Base-by-base conservation (phyloP, 2,888 invertebrate species). In the Latheticus oryzae region DNA sequence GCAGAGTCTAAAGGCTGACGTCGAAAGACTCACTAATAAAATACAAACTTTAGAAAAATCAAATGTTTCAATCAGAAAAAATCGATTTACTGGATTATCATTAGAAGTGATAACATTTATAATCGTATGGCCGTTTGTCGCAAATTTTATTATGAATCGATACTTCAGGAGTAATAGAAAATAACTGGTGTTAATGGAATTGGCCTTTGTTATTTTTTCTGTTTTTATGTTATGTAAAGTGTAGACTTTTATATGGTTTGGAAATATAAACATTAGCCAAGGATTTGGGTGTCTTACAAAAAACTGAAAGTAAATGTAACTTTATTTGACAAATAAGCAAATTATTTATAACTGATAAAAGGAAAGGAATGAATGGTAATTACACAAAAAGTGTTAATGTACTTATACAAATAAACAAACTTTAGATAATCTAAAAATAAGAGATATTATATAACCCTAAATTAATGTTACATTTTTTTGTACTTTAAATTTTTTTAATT, bases 91-190 rank as follows among this genome's bases (percentile, higher is more conserved):
- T 13, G 70, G 68, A 19, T 47, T 77, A 4, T 69, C 74, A 5
- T 66, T 81, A 13, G 79, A 81, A 2, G 80, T 88, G 1, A 76
- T 88, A 42, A 71, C 81, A 38, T 79, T 89, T 59, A 74, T 89
- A 62, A 68, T 87, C 13, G 60, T 84, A 52, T 90, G 90, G 90
- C 90, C 90, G 2, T 81, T 89, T 70, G 61, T 88, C 35, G 85
- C 83, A 2, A 82, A 66, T 62, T 72, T 76, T 60, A 65, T 79
- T 33, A 68, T 76, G 64, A 73, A 74, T 61, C 67, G 73, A 60
- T 74, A 70, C 64, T 42, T 72, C 53, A 59, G 65, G 47, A 67
- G 24, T 68, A 67, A 42, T n/a, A 30, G 17, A 45, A 21, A 16
- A 17, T 55, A 33, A 8, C 28, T 19, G 42, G 32, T 37, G 37